These are phyloP conservation scores for Contarinia nasturtii DNA, from an alignment of 1,140 invertebrate genomes.

Conservation along the genomic window DNA sequence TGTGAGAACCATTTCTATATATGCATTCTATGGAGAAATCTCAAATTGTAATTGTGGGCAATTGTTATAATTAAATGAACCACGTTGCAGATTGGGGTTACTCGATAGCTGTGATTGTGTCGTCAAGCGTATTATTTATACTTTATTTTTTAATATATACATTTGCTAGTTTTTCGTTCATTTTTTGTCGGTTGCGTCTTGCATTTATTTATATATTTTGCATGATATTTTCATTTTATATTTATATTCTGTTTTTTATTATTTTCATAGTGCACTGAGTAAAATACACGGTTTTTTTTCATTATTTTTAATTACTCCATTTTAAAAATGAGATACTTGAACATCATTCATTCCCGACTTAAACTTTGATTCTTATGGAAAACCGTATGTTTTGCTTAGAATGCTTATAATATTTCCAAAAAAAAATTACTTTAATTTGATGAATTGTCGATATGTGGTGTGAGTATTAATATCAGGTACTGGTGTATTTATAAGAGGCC, in stretches of 20 bases:
- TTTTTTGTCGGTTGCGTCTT: not conserved
- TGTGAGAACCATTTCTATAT: too few relatives aligned
- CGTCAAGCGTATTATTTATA: constrained; percentile 1
- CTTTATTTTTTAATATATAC: not conserved
- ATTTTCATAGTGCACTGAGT: not conserved
- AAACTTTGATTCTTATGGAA: constrained; percentile 3
- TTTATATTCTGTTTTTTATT: not conserved
- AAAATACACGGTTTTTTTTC: too few relatives aligned
- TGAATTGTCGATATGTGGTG: constrained; percentile 34
- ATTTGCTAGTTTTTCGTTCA: not conserved
- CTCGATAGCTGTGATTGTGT: constrained; percentile 9
- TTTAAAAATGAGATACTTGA: too few relatives aligned
- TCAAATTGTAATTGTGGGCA: constrained; percentile 26
- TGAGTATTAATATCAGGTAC: constrained; percentile 99
- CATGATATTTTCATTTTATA: not conserved
- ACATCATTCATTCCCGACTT: too few relatives aligned
- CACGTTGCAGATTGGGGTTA: constrained; percentile 26
- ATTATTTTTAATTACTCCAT: too few relatives aligned
- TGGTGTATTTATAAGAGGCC: constrained; percentile 44
- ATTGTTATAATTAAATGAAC: constrained; percentile 14
- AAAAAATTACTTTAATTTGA: constrained; percentile 12
- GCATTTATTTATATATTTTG: too few relatives aligned
- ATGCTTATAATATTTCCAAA: not conserved
- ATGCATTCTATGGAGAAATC: constrained; percentile 12
- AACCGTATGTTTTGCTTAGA: not conserved